Base-by-base conservation (phyloP, 1,140 invertebrate species). In the Probaryconus sp. region DNA sequence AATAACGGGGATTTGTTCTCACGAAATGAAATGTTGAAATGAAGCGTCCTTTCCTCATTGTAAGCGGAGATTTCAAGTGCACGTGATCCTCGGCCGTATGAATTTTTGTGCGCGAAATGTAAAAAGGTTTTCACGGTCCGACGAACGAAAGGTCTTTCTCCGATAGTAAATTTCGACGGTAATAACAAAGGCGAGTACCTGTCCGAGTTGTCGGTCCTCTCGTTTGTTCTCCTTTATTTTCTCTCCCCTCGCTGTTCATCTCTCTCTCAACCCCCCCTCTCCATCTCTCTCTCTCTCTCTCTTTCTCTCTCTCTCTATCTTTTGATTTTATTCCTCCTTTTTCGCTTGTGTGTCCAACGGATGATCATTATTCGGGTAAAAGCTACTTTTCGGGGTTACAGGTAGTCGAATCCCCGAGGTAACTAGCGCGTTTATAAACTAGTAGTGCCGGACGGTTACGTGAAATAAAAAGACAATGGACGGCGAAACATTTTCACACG, bases 401-500 rank as follows among this genome's bases (percentile, higher is more conserved):
- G 76, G 67, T 78, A 76, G 58, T 68, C 40, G 55, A 58, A 70
- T 55, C 60, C 37, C 58, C 69, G 26, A 37, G 70, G 56, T 20
- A 69, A 64, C 63, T 56, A 61, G 56, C 70, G 55, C 38, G 60
- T 61, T 56, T 58, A 65, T 42, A 53, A 67, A 53, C 56, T 55
- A 65, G 65, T 14, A 77, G 70, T 53, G 67, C 60, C 45, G 24
- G 5, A 20, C 14, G 58, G 56, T 71, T 64, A 67, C 73, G 79
- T 70, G 55, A 79, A 79, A 61, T 58, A 72, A 20, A 38, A 79
- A 83, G 80, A 83, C 79, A 83, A 85, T 79, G 42, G 42, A 16
- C 55, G 7, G 38, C 50, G 71, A 48, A n/a, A 64, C 63, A 79
- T 82, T 82, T 85, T 85, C 83, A 82, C 83, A 85, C 83, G 83